Percentiles rank a stretch among this genome's conserved stretches.
Evolutionary conservation across 2,888 invertebrate genomes (phyloP).

Genomic region (Abrostola triplasia): DNA sequence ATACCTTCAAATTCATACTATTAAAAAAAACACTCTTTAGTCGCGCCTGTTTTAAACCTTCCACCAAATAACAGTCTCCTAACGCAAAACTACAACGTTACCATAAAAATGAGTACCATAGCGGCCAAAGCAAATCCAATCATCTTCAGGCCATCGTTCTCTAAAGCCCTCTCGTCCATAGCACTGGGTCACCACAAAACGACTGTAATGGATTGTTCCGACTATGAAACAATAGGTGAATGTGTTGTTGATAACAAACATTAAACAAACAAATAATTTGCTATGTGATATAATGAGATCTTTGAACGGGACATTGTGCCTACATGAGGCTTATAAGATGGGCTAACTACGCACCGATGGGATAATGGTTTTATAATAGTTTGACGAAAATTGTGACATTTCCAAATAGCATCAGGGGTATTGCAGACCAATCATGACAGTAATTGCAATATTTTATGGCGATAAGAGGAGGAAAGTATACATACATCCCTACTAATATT

Average conservation of each 20-base stretch:
- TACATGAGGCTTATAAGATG: too few species aligned
- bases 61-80: neutral
- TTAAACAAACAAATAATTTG: constrained; percentile 26
- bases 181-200: constrained; percentile 55
- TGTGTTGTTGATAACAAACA: constrained; percentile 21
- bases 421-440: too few species aligned
- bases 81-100: constrained; percentile 3
- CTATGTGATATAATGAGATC: constrained; percentile 9
- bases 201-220: constrained; percentile 16
- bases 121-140: constrained; percentile 64
- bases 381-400: too few species aligned
- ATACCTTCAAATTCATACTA: too few species aligned
- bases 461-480: too few species aligned
- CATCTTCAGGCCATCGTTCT: constrained; percentile 58
- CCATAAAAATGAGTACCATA: constrained; percentile 59
- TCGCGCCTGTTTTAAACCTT: too few species aligned
- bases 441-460: too few species aligned
- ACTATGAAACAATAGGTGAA: constrained; percentile 34
- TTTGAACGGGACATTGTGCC: neutral
- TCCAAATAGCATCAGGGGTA: too few species aligned
- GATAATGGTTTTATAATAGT: too few species aligned
- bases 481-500: too few species aligned
- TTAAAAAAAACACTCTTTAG: too few species aligned
- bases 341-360: too few species aligned
- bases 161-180: constrained; percentile 59